These are phyloP conservation scores for Agraylea sexmaculata DNA, from an alignment of 1,140 invertebrate species.

Conservation along the genomic window DNA sequence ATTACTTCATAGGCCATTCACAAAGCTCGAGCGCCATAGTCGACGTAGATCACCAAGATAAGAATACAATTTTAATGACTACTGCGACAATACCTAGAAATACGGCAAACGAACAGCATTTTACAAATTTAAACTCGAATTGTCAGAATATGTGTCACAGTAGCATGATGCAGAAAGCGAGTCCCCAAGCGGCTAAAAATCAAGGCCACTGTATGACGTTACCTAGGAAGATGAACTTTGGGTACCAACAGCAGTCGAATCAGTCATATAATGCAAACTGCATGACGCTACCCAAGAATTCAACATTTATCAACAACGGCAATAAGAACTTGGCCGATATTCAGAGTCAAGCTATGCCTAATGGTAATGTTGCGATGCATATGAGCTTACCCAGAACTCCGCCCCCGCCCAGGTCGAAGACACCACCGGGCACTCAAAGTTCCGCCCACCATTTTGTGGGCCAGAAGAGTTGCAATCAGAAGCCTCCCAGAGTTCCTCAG, in stretches of 20 bases:
- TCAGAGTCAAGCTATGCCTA: conserved; percentile 31
- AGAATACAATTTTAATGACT: conserved; percentile 52
- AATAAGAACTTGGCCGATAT: conserved; percentile 42
- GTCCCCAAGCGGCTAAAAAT: conserved; percentile 39
- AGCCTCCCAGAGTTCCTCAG: conserved; percentile 54
- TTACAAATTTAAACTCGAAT: conserved; percentile 30
- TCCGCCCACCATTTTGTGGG: conserved; percentile 10
- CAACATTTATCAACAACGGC: conserved; percentile 42
- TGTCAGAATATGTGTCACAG: conserved; percentile 45
- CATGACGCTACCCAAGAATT: conserved; percentile 47
- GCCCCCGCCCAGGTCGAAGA: conserved; percentile 24
- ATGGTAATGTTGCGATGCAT: conserved; percentile 22
- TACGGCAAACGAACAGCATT: conserved; percentile 37
- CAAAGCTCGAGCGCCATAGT: conserved; percentile 64
- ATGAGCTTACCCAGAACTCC: conserved; percentile 30
- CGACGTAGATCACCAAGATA: conserved; percentile 65
- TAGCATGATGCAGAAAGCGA: conserved; percentile 45
- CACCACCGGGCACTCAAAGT: conserved; percentile 32
- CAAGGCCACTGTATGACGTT: conserved; percentile 49
- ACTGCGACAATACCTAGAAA: conserved; percentile 31
- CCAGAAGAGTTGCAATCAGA: conserved; percentile 26
- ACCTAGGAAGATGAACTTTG: conserved; percentile 48
- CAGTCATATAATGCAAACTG: conserved; percentile 40
- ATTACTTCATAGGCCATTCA: conserved; percentile 53
- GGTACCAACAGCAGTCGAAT: conserved; percentile 33